These are phyloP conservation scores for Triops longicaudatus DNA, from an alignment of 1,140 invertebrate genomes.

Conservation along the genomic window DNA sequence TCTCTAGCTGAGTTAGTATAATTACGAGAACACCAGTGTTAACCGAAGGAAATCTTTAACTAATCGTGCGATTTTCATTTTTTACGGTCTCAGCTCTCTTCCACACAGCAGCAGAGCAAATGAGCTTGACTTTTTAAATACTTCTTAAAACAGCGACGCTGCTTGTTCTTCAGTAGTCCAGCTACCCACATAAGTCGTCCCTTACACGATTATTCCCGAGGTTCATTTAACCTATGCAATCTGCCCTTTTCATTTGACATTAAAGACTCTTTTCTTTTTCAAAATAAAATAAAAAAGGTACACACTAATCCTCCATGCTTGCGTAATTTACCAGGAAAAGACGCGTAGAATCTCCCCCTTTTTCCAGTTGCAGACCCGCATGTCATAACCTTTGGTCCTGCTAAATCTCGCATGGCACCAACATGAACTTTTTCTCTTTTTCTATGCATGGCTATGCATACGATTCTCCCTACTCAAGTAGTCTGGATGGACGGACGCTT, in stretches of 20 bases:
- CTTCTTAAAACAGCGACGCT: no score
- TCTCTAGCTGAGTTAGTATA: no score
- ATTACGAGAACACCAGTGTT: no score
- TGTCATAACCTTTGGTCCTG: constrained; percentile 6
- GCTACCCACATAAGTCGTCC: background rate
- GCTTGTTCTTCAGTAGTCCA: background rate
- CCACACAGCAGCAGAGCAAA: no score
- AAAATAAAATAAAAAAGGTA: background rate
- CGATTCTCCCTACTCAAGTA: constrained; percentile 10
- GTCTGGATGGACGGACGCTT: constrained; percentile 17
- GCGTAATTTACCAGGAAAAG: constrained; percentile 12
- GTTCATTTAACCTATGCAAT: background rate
- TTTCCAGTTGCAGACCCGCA: background rate
- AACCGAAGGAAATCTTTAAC: no score
- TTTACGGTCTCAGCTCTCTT: no score
- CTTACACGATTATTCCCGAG: background rate
- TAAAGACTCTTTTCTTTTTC: background rate
- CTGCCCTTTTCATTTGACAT: background rate
- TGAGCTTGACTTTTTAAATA: no score
- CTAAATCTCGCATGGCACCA: constrained; percentile 13
- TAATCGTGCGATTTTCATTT: no score
- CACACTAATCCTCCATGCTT: background rate
- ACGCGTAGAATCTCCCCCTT: background rate
- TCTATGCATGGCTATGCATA: constrained; percentile 16
- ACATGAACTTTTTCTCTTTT: constrained; percentile 19